Base-by-base conservation (phyloP, 1,140 invertebrate genomes). In the Drosophila nannoptera region DNA sequence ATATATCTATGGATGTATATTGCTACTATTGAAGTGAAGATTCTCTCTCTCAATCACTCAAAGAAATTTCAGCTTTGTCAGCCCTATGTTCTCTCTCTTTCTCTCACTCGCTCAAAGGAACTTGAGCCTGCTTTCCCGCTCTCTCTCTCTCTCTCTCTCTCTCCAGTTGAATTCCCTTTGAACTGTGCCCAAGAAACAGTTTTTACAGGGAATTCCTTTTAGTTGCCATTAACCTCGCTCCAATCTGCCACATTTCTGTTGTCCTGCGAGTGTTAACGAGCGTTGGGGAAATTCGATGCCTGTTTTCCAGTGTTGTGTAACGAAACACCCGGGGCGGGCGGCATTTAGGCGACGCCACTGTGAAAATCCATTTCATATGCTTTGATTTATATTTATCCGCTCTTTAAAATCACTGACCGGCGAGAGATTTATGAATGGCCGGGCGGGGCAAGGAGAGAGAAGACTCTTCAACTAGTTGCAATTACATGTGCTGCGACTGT, bases 361-460 rank as follows among this genome's bases (percentile, higher is more conserved):
- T 82, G 40, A 65, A 83, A 71, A 82, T 75, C 49, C 63, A 76
- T 83, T 84, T 73, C 12, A 46, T 61, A 65, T 73, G 76, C 76
- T 63, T 66, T 74, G 46, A 69, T 73, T 80, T 74, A 74, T 86
- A 71, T 77, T 71, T 74, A 86, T 61, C 43, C 77, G 43, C 45
- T 36, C 52, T 60, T 74, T 61, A 71, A 62, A 62, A 63, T 71
- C 64, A 60, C 49, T 69, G 63, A 43, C 59, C 42, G 45, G 22
- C 42, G 6, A 32, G 42, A 61, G 63, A 83, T 83, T 83, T 84
- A 82, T 60, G 75, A 67, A 43, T 40, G 48, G 16, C 45, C 50
- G 33, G 52, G 32, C 36, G n/a, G 14, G 33, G 33, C 35, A 64
- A 53, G 12, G 50, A 61, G 38, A 33, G 32, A 38, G 29, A 35